Base-by-base conservation (phyloP, 2,888 invertebrate genomes). In the Fragum whitleyi region DNA sequence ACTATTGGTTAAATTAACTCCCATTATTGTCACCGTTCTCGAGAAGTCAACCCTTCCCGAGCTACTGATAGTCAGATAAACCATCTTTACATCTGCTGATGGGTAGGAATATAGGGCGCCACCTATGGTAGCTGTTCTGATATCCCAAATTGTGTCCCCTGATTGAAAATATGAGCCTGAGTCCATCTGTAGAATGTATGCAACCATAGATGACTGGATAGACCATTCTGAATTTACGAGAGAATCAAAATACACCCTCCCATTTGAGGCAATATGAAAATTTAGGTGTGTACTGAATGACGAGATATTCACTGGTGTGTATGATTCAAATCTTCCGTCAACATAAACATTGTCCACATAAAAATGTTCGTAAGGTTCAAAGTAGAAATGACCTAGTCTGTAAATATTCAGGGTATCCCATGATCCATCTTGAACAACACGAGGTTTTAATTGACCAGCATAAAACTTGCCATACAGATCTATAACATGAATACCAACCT, bases 361-460 rank as follows among this genome's bases (percentile, higher is more conserved):
- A 26, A 90, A 89, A 9, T 78, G 73, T 6, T 80, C 86, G 19
- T 84, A 73, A 6, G 89, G 81, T 77, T 85, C 59, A 77, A 88
- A 88, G 42, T 82, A 76, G 5, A 90, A 76, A 1, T 21, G 32
- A 2, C 88, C 88, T 28, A 78, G 71, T n/a, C 55, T 28, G 23
- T 78, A 67, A 16, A 88, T 84, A 16, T 80, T 71, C 14, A 89
- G 70, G n/a, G 74, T 78, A 47, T 88, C 86, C 89, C 88, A 88
- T 2, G 85, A 83, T 55, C 80, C 85, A n/a, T 74, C 69, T 11
- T 72, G 16, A 3, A 62, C 72, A 16, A 79, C 67, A 28, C 80
- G 62, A 53, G 86, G 87, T 19, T 77, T 68, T 29, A 88, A 72
- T 51, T 55, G 39, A 0, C 90, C 90, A 3, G 85, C 85, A 26